Evolutionary conservation across 2,888 invertebrate species (phyloP), one percentile per base, ranked within the genome.

Genomic region (Athalia rosae): DNA sequence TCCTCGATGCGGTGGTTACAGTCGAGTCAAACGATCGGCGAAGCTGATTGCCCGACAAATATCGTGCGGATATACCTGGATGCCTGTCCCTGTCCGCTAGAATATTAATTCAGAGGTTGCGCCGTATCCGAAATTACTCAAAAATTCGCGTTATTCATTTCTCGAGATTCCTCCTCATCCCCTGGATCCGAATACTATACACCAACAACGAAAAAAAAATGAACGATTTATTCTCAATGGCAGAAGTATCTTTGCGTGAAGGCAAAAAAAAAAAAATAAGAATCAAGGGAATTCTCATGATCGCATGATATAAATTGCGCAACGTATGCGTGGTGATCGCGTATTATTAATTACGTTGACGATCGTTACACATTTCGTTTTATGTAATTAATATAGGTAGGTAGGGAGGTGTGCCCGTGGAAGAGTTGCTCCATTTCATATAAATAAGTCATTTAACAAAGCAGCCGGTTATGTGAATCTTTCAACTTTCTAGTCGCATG

Each of bases 381-480:
- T 82, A 28, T 28, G 28, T 28, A 83, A 84, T 83, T 84, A 79
- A 77, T 79, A 77, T 79, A 41, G 4, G 28, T 28, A 28, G 28
- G 2, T 28, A 28, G 28, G n/a, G n/a, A 28, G 28, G 1, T 28
- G 28, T 4, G 56, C 81, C 79, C 78, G 83, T 80, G 80, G 81
- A 77, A 77, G 79, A 79, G 50, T 53, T 15, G 50, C 66, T 67
- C 13, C 66, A 67, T 48, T 11, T 67, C n/a, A 28, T 28, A 28
- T 28, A 58, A 58, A 71, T 71, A 58, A 71, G 58, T 79, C 80
- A 77, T 82, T 81, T 78, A 74, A 74, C 80, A 83, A 84, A 84
- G 83, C 82, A 82, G 80, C 28, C 28, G 28, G 79, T 56, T 58
- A 61, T 43, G 77, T 61, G 77, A 77, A 43, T 77, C 59, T 59